Evolutionary conservation across 2,113 vertebrate species (phyloP).

Genomic region (Pampusana beccarii): DNA sequence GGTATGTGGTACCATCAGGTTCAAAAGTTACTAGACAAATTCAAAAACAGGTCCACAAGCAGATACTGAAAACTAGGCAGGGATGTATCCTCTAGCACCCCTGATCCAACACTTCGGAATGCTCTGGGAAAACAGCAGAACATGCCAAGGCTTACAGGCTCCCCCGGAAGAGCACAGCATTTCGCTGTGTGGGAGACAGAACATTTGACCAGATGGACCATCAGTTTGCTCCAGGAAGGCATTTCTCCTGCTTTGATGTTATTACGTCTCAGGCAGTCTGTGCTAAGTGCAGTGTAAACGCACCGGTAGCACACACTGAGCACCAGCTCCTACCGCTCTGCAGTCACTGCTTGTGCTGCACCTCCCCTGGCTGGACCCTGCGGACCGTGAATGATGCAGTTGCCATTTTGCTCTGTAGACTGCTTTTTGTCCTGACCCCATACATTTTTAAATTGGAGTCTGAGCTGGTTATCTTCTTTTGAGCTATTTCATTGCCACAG

Average conservation of each 20-base stretch:
- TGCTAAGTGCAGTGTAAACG: neutral
- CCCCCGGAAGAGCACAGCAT: neutral
- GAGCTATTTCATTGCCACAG: neutral
- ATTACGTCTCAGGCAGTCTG: neutral
- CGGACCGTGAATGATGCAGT: neutral
- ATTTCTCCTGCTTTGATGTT: neutral
- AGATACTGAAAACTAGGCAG: neutral
- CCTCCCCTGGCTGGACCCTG: neutral
- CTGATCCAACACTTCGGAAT: neutral
- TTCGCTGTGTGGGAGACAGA: neutral
- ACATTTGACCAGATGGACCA: neutral
- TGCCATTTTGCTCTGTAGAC: neutral
- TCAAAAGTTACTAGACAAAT: neutral
- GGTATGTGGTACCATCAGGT: neutral
- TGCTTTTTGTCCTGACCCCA: slow-evolving; percentile 4
- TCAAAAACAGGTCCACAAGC: neutral
- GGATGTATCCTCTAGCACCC: neutral
- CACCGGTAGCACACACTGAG: neutral
- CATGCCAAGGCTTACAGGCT: neutral
- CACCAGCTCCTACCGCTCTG: neutral
- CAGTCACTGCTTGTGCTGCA: neutral
- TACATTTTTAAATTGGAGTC: slow-evolving; percentile 16
- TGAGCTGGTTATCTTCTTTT: slow-evolving; percentile 22
- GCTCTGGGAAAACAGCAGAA: neutral
- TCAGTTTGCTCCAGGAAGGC: neutral